Conservation (phyloP, 2,888 invertebrate species). For the Drosophila kokeensis region DNA sequence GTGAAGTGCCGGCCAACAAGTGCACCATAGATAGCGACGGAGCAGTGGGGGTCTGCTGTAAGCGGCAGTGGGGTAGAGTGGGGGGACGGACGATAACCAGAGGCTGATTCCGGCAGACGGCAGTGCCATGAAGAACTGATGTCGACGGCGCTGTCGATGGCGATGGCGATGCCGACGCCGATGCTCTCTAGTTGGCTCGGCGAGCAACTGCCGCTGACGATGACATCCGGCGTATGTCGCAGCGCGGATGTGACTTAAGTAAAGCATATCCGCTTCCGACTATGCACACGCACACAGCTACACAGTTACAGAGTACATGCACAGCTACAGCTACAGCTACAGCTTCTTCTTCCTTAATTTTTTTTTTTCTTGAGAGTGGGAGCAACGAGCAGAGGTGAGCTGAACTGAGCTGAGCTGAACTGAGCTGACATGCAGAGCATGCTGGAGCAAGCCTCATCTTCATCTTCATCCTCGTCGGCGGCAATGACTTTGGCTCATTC, state of each 20-base stretch:
- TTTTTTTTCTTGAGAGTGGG: neutral
- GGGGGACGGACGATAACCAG: constrained; percentile 8
- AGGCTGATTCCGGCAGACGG: constrained; percentile 65
- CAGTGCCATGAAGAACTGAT: constrained; percentile 23
- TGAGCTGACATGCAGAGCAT: constrained; percentile 51
- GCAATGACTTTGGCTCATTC: constrained; percentile 76
- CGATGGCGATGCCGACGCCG: constrained; percentile 18
- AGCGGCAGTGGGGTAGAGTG: neutral
- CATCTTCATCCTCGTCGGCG: constrained; percentile 52
- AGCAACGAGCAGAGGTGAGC: neutral
- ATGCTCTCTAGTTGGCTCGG: constrained; percentile 6
- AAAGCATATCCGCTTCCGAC: constrained; percentile 82
- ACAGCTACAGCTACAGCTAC: constrained; percentile 11
- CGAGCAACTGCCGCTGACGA: constrained; percentile 59
- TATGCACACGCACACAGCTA: constrained; percentile 54
- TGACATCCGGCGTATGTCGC: constrained; percentile 79
- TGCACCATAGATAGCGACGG: constrained; percentile 42
- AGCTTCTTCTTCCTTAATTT: constrained; percentile 28
- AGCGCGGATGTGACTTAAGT: constrained; percentile 82
- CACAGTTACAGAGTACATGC: constrained; percentile 17
- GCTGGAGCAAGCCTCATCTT: constrained; percentile 20
- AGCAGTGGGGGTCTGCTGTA: neutral
- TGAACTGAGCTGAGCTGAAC: constrained; percentile 29
- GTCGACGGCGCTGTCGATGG: neutral
- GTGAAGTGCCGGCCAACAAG: constrained; percentile 60